Conservation (phyloP, 2,113 vertebrate species). For the Lophochroa leadbeateri region DNA sequence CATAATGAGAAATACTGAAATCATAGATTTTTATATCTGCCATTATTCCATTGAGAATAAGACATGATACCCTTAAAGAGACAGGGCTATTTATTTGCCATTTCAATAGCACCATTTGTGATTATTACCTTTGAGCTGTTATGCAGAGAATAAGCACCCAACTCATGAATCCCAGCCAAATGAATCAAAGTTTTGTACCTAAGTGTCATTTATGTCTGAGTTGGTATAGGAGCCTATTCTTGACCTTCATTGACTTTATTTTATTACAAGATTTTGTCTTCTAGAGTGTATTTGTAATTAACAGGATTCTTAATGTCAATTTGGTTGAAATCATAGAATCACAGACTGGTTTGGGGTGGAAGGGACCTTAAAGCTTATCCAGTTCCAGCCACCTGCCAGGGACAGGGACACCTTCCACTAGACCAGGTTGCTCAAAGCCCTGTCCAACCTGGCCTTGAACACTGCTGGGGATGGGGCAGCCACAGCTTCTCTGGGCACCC, state of each 20-base stretch:
- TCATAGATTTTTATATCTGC: constrained; percentile 53
- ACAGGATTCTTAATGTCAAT: not conserved
- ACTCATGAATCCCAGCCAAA: constrained; percentile 39
- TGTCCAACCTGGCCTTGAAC: not conserved
- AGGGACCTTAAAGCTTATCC: not conserved
- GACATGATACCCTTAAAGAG: constrained; percentile 53
- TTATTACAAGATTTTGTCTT: not conserved
- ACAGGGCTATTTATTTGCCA: constrained; percentile 58
- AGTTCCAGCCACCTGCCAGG: not conserved
- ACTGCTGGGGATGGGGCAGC: not conserved
- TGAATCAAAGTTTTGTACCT: constrained; percentile 36
- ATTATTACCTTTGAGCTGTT: constrained; percentile 30
- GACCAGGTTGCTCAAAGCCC: not conserved
- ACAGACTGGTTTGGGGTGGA: not conserved
- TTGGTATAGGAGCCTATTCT: not conserved
- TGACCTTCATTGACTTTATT: constrained; percentile 6
- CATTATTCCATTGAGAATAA: constrained; percentile 46
- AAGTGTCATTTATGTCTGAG: constrained; percentile 6
- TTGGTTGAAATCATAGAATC: not conserved
- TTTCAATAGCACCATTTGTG: constrained; percentile 57
- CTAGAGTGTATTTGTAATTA: constrained; percentile 5
- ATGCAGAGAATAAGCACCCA: constrained; percentile 22
- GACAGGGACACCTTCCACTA: not conserved
- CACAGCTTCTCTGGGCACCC: not conserved
- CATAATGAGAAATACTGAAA: constrained; percentile 64